Percentiles rank a stretch among this genome's conserved stretches.
Conservation (phyloP, 2,797 vertebrate species). For the Cheirogaleus major region DNA sequence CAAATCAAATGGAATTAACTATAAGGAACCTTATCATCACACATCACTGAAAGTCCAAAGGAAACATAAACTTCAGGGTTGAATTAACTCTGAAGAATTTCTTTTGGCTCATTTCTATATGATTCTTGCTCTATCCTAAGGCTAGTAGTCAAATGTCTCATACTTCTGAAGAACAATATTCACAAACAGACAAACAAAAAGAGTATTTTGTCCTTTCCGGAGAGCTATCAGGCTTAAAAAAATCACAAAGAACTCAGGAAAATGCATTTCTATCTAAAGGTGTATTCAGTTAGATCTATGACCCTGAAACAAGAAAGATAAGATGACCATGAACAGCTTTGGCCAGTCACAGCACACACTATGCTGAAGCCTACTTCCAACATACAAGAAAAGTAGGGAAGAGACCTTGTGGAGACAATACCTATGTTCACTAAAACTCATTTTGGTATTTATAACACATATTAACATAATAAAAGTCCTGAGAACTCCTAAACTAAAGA, state of each 20-base stretch:
- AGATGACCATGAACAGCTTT: neutral
- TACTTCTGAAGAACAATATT: neutral
- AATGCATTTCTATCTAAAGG: neutral
- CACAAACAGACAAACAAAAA: neutral
- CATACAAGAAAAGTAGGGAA: neutral
- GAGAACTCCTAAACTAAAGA: neutral
- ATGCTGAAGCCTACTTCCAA: neutral
- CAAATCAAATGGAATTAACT: neutral
- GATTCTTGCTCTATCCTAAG: neutral
- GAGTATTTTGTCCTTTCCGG: neutral
- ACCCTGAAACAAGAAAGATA: neutral
- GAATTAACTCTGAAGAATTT: neutral
- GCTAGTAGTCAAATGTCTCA: neutral
- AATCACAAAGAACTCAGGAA: neutral
- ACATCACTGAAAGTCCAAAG: neutral
- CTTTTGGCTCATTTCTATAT: constrained; percentile 1
- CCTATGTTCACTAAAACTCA: neutral
- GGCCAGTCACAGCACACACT: neutral
- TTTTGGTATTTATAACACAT: neutral
- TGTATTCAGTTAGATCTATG: neutral
- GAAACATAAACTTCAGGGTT: neutral
- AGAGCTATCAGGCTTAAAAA: neutral
- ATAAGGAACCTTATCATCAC: neutral
- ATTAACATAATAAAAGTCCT: neutral
- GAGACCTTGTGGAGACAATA: neutral